Evolutionary conservation across 2,113 vertebrate species (phyloP).

Genomic region (Gopherus evgoodei): DNA sequence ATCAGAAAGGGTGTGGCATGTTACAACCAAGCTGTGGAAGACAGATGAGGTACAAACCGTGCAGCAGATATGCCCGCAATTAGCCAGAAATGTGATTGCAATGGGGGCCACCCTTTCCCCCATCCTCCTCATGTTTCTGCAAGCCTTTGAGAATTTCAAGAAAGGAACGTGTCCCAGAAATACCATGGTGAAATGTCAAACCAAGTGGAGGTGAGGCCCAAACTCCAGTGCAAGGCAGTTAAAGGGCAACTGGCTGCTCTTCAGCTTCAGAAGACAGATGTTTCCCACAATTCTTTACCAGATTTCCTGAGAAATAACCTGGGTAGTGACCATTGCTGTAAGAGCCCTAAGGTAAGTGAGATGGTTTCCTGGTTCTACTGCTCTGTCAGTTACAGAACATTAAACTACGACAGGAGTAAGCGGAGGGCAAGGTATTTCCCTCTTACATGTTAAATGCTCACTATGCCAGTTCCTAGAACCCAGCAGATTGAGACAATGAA

Average conservation of each 20-base stretch:
- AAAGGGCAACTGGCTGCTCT: neutral
- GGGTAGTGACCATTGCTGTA: neutral
- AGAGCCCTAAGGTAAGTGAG: neutral
- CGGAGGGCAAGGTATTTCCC: neutral
- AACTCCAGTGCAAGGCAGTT: neutral
- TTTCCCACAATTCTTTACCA: neutral
- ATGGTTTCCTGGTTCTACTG: neutral
- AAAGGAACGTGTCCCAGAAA: neutral
- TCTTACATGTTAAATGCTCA: neutral
- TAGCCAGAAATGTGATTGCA: neutral
- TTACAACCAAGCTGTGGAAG: neutral
- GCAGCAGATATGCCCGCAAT: neutral
- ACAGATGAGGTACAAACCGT: neutral
- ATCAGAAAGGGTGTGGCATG: neutral
- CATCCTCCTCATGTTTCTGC: neutral
- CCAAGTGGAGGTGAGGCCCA: neutral
- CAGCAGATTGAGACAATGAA: neutral
- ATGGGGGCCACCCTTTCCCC: neutral
- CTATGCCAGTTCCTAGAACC: neutral
- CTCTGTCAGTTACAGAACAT: neutral
- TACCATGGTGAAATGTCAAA: neutral
- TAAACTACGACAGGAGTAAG: rapidly evolving
- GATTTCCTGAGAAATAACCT: neutral
- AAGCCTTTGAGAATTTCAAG: neutral
- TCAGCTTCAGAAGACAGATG: neutral